A percentile compares a stretch with the other conserved stretches of the same genome.
phyloP scores from a whole-genome alignment of 1,140 invertebrate species.

The Physella acuta region DNA sequence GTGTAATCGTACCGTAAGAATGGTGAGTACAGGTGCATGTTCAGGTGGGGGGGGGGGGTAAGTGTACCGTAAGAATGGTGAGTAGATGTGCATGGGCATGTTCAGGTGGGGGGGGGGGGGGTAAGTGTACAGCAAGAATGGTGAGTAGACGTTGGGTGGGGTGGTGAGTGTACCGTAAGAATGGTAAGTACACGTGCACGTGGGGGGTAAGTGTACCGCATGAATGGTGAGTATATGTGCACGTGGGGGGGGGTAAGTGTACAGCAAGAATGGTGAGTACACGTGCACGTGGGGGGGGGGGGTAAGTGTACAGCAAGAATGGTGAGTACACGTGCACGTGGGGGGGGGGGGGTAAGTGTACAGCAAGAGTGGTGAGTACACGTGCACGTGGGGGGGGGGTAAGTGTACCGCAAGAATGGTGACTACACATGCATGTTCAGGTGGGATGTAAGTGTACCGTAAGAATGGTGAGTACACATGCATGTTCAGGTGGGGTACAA shows the following conservation, averaged over 20 bases:
- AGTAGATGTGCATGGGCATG: too few species aligned
- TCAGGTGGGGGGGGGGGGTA: slow-evolving; percentile 47
- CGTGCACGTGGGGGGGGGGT: background rate
- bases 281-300: background rate
- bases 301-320: background rate
- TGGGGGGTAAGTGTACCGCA: background rate
- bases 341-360: background rate
- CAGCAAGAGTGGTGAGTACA: background rate
- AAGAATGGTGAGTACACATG: slow-evolving; percentile 76
- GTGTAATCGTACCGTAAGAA: slow-evolving; percentile 86
- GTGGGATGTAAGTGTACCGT: slow-evolving; percentile 76
- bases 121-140: background rate
- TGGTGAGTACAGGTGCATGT: slow-evolving; percentile 67
- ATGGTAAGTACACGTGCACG: background rate
- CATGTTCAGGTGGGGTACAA: background rate
- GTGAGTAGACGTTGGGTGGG: background rate
- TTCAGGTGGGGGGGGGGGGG: too few species aligned
- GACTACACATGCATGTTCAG: background rate
- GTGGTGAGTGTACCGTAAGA: background rate
- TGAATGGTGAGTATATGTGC: background rate
- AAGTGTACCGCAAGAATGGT: background rate
- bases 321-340: background rate
- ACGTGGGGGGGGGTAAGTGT: slow-evolving; percentile 67
- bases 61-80: slow-evolving; percentile 93
- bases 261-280: slow-evolving; percentile 87